These are phyloP conservation scores for Melanerpes formicivorus DNA, from an alignment of 2,113 vertebrate species.

Conservation along the genomic window DNA sequence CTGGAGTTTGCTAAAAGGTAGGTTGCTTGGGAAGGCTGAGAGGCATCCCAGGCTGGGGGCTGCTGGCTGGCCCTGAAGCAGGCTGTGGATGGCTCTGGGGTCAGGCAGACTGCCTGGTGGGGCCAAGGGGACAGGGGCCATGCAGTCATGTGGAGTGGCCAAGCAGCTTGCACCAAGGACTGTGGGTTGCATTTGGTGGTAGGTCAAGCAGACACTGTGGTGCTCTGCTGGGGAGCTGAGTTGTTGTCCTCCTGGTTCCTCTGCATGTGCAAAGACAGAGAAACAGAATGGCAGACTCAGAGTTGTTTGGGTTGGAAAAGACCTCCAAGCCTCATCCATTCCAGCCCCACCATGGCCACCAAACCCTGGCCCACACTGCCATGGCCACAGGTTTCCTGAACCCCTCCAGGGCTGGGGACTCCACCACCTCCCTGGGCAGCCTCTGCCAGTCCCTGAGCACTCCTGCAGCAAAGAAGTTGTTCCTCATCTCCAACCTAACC, in stretches of 20 bases:
- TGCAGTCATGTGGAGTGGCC: background rate
- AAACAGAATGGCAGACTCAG: background rate
- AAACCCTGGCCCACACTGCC: too few species aligned
- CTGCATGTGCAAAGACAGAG: background rate
- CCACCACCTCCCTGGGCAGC: too few species aligned
- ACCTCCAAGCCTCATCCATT: too few species aligned
- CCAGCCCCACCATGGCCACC: too few species aligned
- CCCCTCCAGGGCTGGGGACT: too few species aligned
- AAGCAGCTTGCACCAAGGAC: background rate
- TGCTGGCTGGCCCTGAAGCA: background rate
- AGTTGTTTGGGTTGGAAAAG: too few species aligned
- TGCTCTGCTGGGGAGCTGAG: background rate
- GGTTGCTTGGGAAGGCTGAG: background rate
- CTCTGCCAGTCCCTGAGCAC: too few species aligned
- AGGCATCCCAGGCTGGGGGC: background rate
- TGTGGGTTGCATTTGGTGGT: background rate
- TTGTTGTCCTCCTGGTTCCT: background rate
- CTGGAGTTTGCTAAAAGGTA: slow-evolving; percentile 96
- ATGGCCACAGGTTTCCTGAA: too few species aligned
- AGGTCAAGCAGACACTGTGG: background rate
- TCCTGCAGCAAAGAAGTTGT: too few species aligned
- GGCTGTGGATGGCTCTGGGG: background rate
- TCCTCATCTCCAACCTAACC: too few species aligned
- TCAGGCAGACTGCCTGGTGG: background rate
- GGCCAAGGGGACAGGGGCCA: background rate